Percentiles rank a stretch among this genome's conserved stretches.
Conservation (phyloP, 2,113 vertebrate species). For the Hippotragus niger region DNA sequence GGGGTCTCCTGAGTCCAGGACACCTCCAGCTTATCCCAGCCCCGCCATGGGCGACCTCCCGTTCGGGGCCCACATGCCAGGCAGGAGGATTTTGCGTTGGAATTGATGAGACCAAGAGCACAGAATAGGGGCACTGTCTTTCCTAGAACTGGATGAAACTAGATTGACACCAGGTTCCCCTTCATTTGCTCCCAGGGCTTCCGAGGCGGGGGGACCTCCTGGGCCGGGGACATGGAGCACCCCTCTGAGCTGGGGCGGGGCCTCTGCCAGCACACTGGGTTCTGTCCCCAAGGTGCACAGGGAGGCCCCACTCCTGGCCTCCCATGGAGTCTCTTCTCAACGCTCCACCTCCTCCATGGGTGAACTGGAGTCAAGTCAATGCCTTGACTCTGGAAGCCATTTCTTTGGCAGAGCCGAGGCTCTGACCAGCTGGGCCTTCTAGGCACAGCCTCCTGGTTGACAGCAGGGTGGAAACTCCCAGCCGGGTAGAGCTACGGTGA, state of each 20-base stretch:
- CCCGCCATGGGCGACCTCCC: neutral
- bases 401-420: conserved; percentile 4
- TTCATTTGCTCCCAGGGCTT: neutral
- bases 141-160: neutral
- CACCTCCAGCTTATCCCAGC: neutral
- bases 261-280: neutral
- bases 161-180: neutral
- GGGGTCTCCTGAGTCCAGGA: neutral
- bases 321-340: neutral
- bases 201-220: rapidly evolving
- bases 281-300: neutral
- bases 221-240: neutral
- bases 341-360: neutral
- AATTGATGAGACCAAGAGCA: neutral
- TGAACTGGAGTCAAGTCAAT: neutral
- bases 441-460: conserved; percentile 46
- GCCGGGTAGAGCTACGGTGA: neutral
- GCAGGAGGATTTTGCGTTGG: neutral
- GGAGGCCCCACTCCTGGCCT: neutral
- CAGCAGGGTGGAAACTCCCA: neutral
- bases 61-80: neutral
- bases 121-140: neutral
- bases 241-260: neutral
- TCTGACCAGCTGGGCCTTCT: conserved; percentile 32
- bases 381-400: conserved; percentile 29